phyloP scores from a whole-genome alignment of 2,797 vertebrate species.

The Iguana delicatissima region DNA sequence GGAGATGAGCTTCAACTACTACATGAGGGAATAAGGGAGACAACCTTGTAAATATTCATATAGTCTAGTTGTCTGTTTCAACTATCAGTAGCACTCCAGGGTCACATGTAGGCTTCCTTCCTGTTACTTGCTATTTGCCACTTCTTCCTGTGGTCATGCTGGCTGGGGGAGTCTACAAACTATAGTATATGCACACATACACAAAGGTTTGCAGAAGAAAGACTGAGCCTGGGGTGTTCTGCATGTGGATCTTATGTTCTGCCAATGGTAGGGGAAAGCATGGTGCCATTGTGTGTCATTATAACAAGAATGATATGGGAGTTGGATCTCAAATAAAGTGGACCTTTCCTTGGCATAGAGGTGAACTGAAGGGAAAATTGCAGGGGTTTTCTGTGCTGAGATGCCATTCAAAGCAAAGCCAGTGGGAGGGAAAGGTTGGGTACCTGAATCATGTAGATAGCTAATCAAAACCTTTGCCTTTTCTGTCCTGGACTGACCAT shows the following conservation, averaged over 20 bases:
- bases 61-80: neutral
- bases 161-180: too few species aligned
- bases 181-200: too few species aligned
- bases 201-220: too few species aligned
- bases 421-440: neutral
- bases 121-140: neutral
- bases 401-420: rapidly evolving
- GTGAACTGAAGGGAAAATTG: neutral
- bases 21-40: neutral
- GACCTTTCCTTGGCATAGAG: neutral
- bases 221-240: neutral
- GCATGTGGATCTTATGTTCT: too few species aligned
- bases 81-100: neutral
- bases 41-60: too few species aligned
- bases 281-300: too few species aligned
- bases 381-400: neutral
- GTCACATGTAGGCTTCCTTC: neutral
- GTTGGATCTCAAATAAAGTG: neutral
- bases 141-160: neutral
- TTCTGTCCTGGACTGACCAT: neutral
- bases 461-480: neutral
- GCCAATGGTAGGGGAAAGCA: neutral
- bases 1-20: neutral
- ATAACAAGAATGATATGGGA: neutral
- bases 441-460: neutral